phyloP scores from a whole-genome alignment of 2,888 invertebrate genomes.

The Drosophila leonis region DNA sequence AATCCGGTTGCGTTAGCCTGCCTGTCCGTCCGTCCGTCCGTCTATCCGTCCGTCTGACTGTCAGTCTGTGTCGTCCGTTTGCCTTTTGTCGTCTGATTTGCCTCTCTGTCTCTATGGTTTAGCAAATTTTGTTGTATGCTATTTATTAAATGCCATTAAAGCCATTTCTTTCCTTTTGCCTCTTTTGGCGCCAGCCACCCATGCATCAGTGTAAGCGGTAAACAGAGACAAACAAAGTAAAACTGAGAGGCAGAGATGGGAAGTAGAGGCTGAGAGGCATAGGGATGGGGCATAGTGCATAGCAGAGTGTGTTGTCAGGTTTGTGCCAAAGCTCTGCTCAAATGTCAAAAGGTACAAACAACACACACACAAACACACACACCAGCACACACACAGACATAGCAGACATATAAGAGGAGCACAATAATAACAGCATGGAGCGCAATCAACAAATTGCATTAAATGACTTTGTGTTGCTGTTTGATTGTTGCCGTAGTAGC shows the following conservation, averaged over 20 bases:
- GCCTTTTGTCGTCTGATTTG: constrained; percentile 10
- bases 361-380: neutral
- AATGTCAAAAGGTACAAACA: constrained; percentile 72
- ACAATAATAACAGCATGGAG: constrained; percentile 51
- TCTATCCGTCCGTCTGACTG: neutral
- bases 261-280: neutral
- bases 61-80: constrained; percentile 1
- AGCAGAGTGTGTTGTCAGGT: constrained; percentile 50
- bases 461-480: constrained; percentile 70
- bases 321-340: constrained; percentile 50
- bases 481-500: constrained; percentile 50
- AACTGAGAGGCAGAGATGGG: neutral
- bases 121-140: constrained; percentile 45
- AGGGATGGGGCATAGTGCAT: neutral
- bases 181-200: constrained; percentile 55
- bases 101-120: constrained; percentile 1
- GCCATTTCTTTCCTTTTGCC: constrained; percentile 41
- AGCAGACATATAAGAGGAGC: constrained; percentile 14
- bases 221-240: neutral
- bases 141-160: constrained; percentile 78
- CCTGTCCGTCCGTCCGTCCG: constrained; percentile 3
- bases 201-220: constrained; percentile 14
- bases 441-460: constrained; percentile 78
- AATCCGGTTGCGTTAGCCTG: constrained; percentile 66
- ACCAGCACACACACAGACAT: neutral